Evolutionary conservation across 2,797 vertebrate species (phyloP).

Genomic region (Sciurus vulgaris): DNA sequence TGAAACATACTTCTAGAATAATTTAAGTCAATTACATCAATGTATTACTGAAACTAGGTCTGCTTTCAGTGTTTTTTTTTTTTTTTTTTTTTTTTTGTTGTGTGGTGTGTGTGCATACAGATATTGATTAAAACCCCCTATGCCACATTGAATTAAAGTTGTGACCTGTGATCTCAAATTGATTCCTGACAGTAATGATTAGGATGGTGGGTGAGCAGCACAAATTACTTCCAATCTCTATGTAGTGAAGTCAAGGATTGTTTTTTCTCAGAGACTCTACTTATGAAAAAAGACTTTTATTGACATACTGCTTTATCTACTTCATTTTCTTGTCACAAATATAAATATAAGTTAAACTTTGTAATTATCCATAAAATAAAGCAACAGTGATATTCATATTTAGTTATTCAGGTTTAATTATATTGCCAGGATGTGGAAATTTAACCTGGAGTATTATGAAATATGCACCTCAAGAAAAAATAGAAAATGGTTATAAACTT

Average conservation of each 20-base stretch:
- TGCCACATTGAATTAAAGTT: slow-evolving; percentile 80
- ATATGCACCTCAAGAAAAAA: background rate
- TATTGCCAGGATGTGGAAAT: background rate
- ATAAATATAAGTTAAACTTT: background rate
- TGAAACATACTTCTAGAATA: slow-evolving; percentile 17
- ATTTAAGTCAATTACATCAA: slow-evolving; percentile 35
- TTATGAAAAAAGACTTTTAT: background rate
- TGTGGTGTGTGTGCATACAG: slow-evolving; percentile 45
- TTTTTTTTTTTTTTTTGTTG: too few species aligned
- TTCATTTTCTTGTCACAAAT: slow-evolving; percentile 23
- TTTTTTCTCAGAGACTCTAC: slow-evolving; percentile 67
- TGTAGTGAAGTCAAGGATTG: slow-evolving; percentile 81
- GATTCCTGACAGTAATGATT: slow-evolving; percentile 89
- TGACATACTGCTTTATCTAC: background rate
- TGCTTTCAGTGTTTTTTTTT: slow-evolving; percentile 16
- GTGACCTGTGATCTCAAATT: slow-evolving; percentile 86
- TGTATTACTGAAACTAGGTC: background rate
- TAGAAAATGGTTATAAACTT: background rate
- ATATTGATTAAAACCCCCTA: slow-evolving; percentile 75
- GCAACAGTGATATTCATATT: background rate
- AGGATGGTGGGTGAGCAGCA: slow-evolving; percentile 72
- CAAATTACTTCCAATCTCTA: slow-evolving; percentile 84
- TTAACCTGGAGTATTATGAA: background rate
- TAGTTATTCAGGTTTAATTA: background rate
- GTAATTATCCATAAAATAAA: background rate